These are phyloP conservation scores for Notamacropus eugenii DNA, from an alignment of 2,797 vertebrate genomes.

Conservation along the genomic window DNA sequence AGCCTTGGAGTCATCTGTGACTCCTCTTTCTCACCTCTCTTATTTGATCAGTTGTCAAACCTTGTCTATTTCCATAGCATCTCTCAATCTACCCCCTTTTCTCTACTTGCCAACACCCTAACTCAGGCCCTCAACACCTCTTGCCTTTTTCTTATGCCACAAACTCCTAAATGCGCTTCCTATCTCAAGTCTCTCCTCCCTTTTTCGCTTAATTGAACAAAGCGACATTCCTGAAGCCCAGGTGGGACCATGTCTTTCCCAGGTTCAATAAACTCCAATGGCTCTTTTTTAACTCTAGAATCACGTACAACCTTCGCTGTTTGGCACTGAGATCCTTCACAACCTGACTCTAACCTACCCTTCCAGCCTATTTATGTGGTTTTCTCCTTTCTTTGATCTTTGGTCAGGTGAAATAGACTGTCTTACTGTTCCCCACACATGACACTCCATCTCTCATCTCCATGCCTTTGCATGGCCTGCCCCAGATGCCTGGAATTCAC, in stretches of 20 bases:
- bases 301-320: not conserved
- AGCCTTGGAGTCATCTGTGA: not conserved
- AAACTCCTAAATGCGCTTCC: not conserved
- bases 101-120: not conserved
- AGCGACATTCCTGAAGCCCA: not conserved
- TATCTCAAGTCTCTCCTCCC: not conserved
- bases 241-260: no score
- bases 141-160: not conserved
- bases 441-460: not conserved
- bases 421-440: not conserved
- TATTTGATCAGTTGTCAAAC: not conserved
- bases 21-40: not conserved
- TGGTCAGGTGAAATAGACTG: not conserved
- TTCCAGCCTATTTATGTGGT: not conserved
- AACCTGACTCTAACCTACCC: not conserved
- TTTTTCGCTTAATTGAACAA: not conserved
- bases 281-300: not conserved
- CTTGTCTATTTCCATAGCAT: not conserved
- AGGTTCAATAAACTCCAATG: not conserved
- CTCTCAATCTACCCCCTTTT: not conserved
- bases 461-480: not conserved
- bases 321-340: not conserved
- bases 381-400: not conserved
- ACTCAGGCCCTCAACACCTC: not conserved
- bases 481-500: not conserved